phyloP scores from a whole-genome alignment of 2,797 vertebrate species.

The Chanos chanos region DNA sequence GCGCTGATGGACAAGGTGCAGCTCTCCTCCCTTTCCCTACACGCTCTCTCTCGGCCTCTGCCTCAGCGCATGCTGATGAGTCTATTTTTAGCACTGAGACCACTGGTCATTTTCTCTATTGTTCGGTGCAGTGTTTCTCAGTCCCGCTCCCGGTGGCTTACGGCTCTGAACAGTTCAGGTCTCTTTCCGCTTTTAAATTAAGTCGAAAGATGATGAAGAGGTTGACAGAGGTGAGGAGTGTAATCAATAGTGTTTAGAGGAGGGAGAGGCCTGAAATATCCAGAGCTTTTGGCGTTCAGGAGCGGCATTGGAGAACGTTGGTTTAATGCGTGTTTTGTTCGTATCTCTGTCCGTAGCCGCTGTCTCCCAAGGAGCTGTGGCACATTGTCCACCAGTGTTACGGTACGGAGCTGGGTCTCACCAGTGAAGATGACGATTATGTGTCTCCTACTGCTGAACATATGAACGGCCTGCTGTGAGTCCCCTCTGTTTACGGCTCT shows the following conservation, averaged over 20 bases:
- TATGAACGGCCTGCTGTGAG: slow-evolving; percentile 88
- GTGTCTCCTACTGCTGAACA: slow-evolving; percentile 80
- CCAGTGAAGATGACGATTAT: slow-evolving; percentile 91
- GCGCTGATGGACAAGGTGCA: slow-evolving; percentile 85
- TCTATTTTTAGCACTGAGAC: too few species aligned
- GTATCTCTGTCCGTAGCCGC: slow-evolving; percentile 65
- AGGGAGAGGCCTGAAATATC: too few species aligned
- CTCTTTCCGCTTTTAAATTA: too few species aligned
- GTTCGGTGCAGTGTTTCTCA: too few species aligned
- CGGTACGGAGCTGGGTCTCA: slow-evolving; percentile 87
- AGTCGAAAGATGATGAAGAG: too few species aligned
- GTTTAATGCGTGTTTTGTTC: neutral
- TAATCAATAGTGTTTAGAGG: too few species aligned
- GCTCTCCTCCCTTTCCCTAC: neutral
- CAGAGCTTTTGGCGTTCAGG: too few species aligned
- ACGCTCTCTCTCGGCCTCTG: neutral
- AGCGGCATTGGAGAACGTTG: too few species aligned
- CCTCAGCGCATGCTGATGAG: neutral
- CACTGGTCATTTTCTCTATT: too few species aligned
- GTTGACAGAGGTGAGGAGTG: too few species aligned
- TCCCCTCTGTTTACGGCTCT: slow-evolving; percentile 1
- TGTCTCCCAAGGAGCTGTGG: slow-evolving; percentile 88
- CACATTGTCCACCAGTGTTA: slow-evolving; percentile 92
- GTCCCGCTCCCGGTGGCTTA: too few species aligned
- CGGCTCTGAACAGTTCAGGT: too few species aligned